Evolutionary conservation across 2,888 invertebrate genomes (phyloP).

Genomic region (Xestobium rufovillosum): DNA sequence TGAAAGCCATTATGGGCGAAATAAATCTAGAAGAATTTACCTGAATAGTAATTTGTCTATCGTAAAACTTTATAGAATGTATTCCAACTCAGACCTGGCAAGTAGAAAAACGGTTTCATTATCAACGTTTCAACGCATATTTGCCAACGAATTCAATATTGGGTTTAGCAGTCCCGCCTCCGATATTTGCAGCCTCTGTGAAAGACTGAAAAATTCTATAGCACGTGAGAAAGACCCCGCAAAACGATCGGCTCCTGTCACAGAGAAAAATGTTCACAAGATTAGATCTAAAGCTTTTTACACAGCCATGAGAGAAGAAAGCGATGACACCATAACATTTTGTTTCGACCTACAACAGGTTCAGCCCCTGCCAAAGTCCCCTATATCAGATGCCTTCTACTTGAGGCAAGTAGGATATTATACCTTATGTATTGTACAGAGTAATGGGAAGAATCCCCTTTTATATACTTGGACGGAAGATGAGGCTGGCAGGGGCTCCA

Average conservation of each 20-base stretch:
- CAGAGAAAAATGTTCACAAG: conserved; percentile 15
- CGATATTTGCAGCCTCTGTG: too few species aligned
- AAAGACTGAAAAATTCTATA: too few species aligned
- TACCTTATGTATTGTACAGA: conserved; percentile 24
- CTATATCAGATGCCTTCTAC: conserved; percentile 22
- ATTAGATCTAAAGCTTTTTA: conserved; percentile 19
- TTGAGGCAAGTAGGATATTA: conserved; percentile 19
- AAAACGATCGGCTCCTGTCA: conserved; percentile 10
- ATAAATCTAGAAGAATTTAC: conserved; percentile 11
- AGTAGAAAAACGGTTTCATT: too few species aligned
- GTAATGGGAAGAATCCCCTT: conserved; percentile 21
- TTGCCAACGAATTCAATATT: conserved; percentile 11
- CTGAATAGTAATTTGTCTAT: conserved; percentile 11
- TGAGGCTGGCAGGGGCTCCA: conserved; percentile 20
- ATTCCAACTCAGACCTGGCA: conserved; percentile 6
- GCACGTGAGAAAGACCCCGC: conserved; percentile 9
- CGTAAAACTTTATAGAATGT: conserved; percentile 8
- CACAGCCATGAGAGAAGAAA: conserved; percentile 16
- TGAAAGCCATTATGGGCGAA: conserved; percentile 15
- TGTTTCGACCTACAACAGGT: too few species aligned
- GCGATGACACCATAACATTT: conserved; percentile 5
- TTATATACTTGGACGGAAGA: conserved; percentile 26
- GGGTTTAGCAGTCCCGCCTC: conserved; percentile 11
- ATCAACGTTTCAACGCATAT: conserved; percentile 14
- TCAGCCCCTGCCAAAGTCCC: too few species aligned